phyloP scores from a whole-genome alignment of 2,888 invertebrate genomes.

The Drosophila glabriapex region DNA sequence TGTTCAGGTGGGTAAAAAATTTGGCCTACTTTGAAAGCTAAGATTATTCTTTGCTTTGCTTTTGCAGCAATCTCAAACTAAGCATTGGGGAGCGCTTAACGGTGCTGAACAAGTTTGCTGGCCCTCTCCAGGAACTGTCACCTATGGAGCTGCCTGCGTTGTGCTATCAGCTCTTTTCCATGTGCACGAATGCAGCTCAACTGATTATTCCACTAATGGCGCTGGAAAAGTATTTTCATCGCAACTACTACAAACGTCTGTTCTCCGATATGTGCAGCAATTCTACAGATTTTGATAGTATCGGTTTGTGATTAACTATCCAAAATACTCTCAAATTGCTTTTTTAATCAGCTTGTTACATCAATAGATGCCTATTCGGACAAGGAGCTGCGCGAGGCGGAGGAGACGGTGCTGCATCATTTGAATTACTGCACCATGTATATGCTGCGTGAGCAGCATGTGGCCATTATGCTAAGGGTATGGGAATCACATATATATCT shows the following conservation, averaged over 20 bases:
- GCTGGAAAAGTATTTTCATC: conserved; percentile 86
- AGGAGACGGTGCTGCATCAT: conserved; percentile 88
- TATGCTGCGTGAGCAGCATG: conserved; percentile 82
- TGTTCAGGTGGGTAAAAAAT: conserved; percentile 87
- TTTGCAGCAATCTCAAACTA: conserved; percentile 86
- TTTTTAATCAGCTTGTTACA: neutral
- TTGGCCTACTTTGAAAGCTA: too few species aligned
- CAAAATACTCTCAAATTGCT: neutral
- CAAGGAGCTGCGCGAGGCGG: conserved; percentile 87
- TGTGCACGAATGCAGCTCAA: conserved; percentile 85
- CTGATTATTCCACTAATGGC: conserved; percentile 86
- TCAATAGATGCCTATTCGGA: conserved; percentile 84
- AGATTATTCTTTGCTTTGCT: neutral
- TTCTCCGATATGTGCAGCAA: conserved; percentile 83
- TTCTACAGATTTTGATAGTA: conserved; percentile 84
- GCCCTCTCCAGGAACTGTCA: conserved; percentile 86
- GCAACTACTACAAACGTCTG: conserved; percentile 84
- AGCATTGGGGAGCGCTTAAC: conserved; percentile 86
- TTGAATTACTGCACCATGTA: conserved; percentile 86
- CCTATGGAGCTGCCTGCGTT: conserved; percentile 88
- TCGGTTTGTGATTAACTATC: conserved; percentile 66
- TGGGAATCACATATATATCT: neutral
- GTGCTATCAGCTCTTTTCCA: conserved; percentile 87
- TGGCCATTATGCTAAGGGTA: conserved; percentile 80
- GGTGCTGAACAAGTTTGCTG: conserved; percentile 87